Evolutionary conservation across 2,113 vertebrate species (phyloP).

Genomic region (Piaya cayana): DNA sequence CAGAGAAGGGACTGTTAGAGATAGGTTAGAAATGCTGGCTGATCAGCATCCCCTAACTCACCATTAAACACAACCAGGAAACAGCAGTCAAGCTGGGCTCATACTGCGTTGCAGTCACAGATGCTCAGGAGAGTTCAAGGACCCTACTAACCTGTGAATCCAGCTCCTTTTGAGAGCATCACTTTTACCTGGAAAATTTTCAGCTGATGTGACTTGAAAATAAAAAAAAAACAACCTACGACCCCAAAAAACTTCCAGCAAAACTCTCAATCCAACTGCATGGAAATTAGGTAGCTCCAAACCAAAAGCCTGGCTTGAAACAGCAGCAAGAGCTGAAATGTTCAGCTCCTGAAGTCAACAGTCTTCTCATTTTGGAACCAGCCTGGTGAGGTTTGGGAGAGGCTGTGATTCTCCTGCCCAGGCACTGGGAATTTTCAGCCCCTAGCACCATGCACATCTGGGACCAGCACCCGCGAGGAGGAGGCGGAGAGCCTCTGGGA

Average conservation of each 20-base stretch:
- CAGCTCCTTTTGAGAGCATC: background rate
- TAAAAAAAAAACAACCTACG: background rate
- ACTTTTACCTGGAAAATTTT: background rate
- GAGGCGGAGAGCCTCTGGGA: conserved; percentile 24
- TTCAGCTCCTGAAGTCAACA: background rate
- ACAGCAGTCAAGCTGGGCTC: background rate
- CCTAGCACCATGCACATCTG: background rate
- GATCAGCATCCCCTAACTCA: background rate
- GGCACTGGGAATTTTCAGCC: background rate
- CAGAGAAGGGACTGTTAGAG: background rate
- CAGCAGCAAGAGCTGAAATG: background rate
- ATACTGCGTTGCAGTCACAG: background rate
- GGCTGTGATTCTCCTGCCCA: background rate
- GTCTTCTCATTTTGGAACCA: background rate
- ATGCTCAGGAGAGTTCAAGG: background rate
- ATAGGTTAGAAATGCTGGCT: fast-evolving
- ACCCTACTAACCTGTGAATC: background rate
- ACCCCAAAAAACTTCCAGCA: background rate
- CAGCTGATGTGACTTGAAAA: background rate
- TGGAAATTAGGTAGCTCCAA: background rate
- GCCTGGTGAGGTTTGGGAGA: background rate
- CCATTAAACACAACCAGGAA: fast-evolving
- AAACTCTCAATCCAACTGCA: fast-evolving
- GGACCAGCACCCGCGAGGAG: background rate
- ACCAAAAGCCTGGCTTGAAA: background rate